Percentiles rank a stretch among this genome's conserved stretches.
Conservation (phyloP, 2,797 vertebrate species). For the Catharus ustulatus region DNA sequence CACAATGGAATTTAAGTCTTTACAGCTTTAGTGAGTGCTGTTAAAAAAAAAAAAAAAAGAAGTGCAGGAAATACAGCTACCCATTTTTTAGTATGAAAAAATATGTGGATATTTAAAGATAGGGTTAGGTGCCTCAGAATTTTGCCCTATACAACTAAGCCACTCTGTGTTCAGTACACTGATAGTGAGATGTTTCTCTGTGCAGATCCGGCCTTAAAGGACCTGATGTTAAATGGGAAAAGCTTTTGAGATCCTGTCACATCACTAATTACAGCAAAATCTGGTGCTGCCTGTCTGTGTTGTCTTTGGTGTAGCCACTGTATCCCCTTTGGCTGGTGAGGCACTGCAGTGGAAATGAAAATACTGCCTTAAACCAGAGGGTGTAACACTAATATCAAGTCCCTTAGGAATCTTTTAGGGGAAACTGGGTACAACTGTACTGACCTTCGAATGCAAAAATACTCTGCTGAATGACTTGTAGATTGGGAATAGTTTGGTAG, state of each 20-base stretch:
- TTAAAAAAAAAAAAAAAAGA: not conserved
- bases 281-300: not conserved
- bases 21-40: not conserved
- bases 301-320: not conserved
- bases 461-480: not conserved
- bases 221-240: not conserved
- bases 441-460: not conserved
- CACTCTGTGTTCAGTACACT: not conserved
- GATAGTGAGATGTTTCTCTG: not conserved
- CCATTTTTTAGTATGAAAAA: not conserved
- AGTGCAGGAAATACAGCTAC: not conserved
- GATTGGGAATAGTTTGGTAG: not conserved
- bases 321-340: not conserved
- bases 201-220: not conserved
- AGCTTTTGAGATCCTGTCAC: not conserved
- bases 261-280: not conserved
- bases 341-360: not conserved
- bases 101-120: not conserved
- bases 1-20: not conserved
- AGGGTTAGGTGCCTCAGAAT: not conserved
- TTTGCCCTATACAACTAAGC: not conserved
- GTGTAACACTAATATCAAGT: not conserved
- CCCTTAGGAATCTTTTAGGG: not conserved
- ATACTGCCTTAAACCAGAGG: not conserved
- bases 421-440: accelerated